Conservation (phyloP, 2,113 vertebrate species). For the Shinisaurus crocodilurus region DNA sequence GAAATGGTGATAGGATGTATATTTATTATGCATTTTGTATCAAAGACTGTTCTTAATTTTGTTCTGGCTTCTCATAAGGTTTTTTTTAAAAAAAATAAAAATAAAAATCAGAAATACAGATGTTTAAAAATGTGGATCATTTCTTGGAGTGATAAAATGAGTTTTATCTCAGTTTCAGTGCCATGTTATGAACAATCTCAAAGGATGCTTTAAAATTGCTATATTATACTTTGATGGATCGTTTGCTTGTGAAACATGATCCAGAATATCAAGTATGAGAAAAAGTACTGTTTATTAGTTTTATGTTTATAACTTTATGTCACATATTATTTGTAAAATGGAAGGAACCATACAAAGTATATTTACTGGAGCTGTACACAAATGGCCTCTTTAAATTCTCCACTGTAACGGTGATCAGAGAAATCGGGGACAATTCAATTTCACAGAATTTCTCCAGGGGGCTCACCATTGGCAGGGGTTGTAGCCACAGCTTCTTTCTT, state of each 20-base stretch:
- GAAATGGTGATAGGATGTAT: rapidly evolving
- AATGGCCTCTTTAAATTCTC: no score
- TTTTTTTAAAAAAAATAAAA: neutral
- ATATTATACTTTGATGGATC: rapidly evolving
- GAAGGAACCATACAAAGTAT: neutral
- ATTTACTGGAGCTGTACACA: neutral
- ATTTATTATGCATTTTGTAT: neutral
- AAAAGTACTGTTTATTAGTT: neutral
- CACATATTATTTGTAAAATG: neutral
- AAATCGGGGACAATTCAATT: no score
- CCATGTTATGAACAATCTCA: neutral
- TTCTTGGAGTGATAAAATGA: neutral
- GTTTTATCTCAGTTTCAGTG: neutral
- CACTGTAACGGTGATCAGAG: no score
- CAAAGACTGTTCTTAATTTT: neutral
- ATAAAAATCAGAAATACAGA: neutral
- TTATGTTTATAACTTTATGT: neutral
- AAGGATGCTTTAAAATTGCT: neutral
- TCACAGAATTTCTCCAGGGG: no score
- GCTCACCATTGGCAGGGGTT: no score
- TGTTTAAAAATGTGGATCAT: slow-evolving; percentile 11
- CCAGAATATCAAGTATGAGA: neutral
- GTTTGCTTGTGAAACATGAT: neutral
- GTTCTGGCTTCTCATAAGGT: rapidly evolving
- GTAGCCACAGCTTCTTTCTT: no score